Conservation (phyloP, 2,113 vertebrate species). For the Donacobius atricapilla region DNA sequence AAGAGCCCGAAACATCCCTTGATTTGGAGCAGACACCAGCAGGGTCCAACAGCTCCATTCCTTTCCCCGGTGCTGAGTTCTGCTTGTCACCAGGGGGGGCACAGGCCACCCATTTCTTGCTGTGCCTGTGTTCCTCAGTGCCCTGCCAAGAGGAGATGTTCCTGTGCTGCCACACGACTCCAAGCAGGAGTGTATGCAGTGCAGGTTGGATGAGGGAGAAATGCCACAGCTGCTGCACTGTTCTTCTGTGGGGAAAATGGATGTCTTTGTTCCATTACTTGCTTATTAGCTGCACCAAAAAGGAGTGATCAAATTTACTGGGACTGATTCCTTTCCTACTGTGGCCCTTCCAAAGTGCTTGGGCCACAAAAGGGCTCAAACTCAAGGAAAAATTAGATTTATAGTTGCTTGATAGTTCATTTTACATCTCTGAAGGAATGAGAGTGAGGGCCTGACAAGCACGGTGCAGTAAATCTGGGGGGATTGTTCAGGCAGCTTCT, state of each 20-base stretch:
- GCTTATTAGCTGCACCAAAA: background rate
- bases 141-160: background rate
- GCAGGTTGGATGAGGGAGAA: background rate
- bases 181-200: background rate
- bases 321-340: background rate
- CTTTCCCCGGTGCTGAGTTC: background rate
- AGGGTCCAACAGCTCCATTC: rapidly evolving
- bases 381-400: background rate
- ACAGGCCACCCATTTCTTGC: background rate
- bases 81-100: background rate
- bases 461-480: background rate
- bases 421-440: background rate
- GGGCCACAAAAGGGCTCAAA: background rate
- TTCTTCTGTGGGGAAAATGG: rapidly evolving
- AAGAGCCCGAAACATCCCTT: background rate
- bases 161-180: background rate
- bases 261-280: background rate
- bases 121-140: background rate
- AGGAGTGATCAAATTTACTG: background rate
- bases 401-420: background rate
- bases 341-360: background rate
- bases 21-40: background rate
- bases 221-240: rapidly evolving
- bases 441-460: background rate
- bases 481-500: background rate